Evolutionary conservation across 2,113 vertebrate genomes (phyloP), one percentile per base, ranked within the genome.

Genomic region (Corydoras sp.): DNA sequence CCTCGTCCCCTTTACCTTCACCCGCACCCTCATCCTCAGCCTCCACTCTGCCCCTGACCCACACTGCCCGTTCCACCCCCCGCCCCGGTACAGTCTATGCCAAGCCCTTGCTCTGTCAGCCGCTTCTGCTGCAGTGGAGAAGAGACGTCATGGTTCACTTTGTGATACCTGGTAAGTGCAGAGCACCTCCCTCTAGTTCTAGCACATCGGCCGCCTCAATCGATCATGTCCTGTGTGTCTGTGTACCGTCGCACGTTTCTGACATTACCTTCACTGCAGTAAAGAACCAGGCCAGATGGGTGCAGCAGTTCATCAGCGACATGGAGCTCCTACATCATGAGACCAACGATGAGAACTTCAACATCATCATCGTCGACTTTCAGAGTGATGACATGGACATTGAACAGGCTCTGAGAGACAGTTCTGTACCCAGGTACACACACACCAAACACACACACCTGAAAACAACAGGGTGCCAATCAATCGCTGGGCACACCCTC

Each of bases 381-480:
- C 94, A 98, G 85, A 99, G 97, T 0, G 93, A 96, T 0, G 97
- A 99, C 89, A 99, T 99, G 97, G 95, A 98, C 0, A 92, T 99
- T 51, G 93, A 97, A 83, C 86, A 82, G 68, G 93, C 96, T 0
- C 89, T 99, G 9, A 85, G 54, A 66, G 86, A 89, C 0, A 95
- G 96, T 53, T 89, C 3, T 0, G 90, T 99, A 77, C 95, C 97
- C 18, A 84, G 95, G 96, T 97, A 88, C 35, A n/a, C 32, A n/a
- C 18, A 24, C 18, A 24, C 18, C 18, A 24, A 24, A 24, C 18
- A 24, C 18, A 24, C 18, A 2, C 2, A 24, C 18, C 18, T 24
- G 18, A 24, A 24, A 24, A 24, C 18, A 24, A 24, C 18, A 24
- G 18, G 18, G 18, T 24, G 18, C 18, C 18, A 24, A 24, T 24